A percentile compares a stretch with the other conserved stretches of the same genome.
Conservation (phyloP, 1,140 invertebrate species). For the Drosophila kohkoa region DNA sequence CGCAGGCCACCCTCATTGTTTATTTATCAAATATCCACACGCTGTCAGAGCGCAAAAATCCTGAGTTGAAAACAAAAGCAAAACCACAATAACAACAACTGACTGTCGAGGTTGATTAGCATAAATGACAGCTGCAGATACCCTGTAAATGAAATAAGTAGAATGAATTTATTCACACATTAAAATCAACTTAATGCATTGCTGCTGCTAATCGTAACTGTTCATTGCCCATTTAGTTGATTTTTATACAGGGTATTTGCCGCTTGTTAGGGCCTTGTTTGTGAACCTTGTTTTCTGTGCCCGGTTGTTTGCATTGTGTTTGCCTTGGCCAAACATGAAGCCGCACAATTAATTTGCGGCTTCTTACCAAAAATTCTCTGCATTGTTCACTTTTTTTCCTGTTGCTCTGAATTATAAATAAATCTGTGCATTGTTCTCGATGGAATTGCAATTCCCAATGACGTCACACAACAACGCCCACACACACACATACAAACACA, state of each 20-base stretch:
- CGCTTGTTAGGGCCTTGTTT: slow-evolving; percentile 29
- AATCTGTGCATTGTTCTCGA: slow-evolving; percentile 66
- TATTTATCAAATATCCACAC: slow-evolving; percentile 81
- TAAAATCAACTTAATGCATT: background rate
- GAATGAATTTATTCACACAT: background rate
- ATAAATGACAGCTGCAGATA: slow-evolving; percentile 2
- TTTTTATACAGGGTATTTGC: background rate
- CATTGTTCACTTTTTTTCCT: slow-evolving; percentile 9
- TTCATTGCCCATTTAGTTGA: background rate
- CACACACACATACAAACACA: slow-evolving; percentile 26
- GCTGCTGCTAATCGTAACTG: background rate
- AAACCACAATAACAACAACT: slow-evolving; percentile 14
- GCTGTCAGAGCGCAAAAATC: slow-evolving; percentile 47
- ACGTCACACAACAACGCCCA: slow-evolving; percentile 54
- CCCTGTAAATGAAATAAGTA: slow-evolving; percentile 1
- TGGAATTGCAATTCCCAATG: slow-evolving; percentile 65
- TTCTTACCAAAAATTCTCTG: slow-evolving; percentile 54
- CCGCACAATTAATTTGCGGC: slow-evolving; percentile 71
- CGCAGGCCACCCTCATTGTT: slow-evolving; percentile 60
- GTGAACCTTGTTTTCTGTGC: slow-evolving; percentile 20
- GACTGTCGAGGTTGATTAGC: background rate
- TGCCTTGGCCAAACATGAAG: slow-evolving; percentile 47
- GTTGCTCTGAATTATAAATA: slow-evolving; percentile 70
- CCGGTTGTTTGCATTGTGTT: slow-evolving; percentile 27
- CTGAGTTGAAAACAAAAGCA: slow-evolving; percentile 25